A percentile compares a stretch with the other conserved stretches of the same genome.
phyloP scores from a whole-genome alignment of 2,888 invertebrate genomes.

The Drosophila emarginata region DNA sequence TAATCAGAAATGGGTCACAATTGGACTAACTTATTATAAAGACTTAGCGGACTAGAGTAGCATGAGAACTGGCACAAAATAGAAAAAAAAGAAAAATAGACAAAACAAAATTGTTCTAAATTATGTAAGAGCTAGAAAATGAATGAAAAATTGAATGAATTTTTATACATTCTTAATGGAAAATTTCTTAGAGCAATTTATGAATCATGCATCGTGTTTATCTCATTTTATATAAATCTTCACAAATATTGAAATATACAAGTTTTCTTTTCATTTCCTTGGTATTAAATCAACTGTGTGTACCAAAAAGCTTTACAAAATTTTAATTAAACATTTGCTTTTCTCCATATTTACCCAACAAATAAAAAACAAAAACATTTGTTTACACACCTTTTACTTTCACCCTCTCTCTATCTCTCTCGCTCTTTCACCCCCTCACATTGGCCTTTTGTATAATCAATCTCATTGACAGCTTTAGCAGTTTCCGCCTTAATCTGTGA shows the following conservation, averaged over 20 bases:
- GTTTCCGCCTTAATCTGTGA: slow-evolving; percentile 27
- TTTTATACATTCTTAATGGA: too few relatives aligned
- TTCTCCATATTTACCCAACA: slow-evolving; percentile 45
- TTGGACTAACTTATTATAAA: slow-evolving; percentile 18
- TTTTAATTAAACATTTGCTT: slow-evolving; percentile 43
- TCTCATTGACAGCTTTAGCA: slow-evolving; percentile 62
- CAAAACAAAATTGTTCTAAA: slow-evolving; percentile 3
- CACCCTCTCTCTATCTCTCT: not conserved
- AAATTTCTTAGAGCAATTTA: too few relatives aligned
- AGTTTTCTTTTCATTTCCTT: too few relatives aligned
- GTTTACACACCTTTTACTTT: slow-evolving; percentile 17
- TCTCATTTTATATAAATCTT: too few relatives aligned
- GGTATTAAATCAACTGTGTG: too few relatives aligned
- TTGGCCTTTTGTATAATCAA: slow-evolving; percentile 56
- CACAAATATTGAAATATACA: too few relatives aligned
- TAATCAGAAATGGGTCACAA: slow-evolving; percentile 51
- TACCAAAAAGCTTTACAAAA: not conserved
- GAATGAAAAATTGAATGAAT: too few relatives aligned
- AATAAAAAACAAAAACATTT: not conserved
- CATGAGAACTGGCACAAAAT: not conserved
- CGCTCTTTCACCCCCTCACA: not conserved
- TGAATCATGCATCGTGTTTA: too few relatives aligned
- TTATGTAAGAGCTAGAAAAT: not conserved
- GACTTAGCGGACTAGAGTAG: slow-evolving; percentile 2
- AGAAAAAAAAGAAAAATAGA: slow-evolving; percentile 10